Evolutionary conservation across 2,888 invertebrate genomes (phyloP).

Genomic region (Keiferia lycopersicella): DNA sequence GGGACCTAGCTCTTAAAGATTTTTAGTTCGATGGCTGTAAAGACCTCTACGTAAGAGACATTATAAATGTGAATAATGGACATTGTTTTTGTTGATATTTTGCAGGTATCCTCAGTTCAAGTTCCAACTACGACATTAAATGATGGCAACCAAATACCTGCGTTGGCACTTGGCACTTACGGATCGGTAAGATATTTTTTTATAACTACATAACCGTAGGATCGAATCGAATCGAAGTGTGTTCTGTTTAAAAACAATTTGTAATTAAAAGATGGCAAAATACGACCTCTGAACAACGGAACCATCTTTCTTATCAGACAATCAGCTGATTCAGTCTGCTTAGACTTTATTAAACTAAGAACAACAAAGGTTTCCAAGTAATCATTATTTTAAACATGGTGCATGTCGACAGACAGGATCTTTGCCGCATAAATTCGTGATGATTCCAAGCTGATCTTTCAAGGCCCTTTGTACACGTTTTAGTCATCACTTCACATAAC

Average conservation of each 20-base stretch:
- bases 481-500: not conserved
- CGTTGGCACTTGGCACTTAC: slow-evolving; percentile 62
- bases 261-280: too few relatives aligned
- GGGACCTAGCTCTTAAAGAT: too few relatives aligned
- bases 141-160: slow-evolving; percentile 65
- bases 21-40: too few relatives aligned
- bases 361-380: not conserved
- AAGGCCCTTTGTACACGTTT: slow-evolving; percentile 10
- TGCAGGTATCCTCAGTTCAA: slow-evolving; percentile 43
- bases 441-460: not conserved
- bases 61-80: not conserved
- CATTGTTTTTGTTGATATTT: slow-evolving; percentile 18
- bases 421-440: not conserved
- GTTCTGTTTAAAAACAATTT: too few relatives aligned
- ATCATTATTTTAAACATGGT: not conserved
- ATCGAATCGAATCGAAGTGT: too few relatives aligned
- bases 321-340: too few relatives aligned
- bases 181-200: slow-evolving; percentile 37
- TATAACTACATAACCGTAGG: too few relatives aligned
- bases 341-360: too few relatives aligned
- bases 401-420: not conserved
- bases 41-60: too few relatives aligned
- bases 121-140: slow-evolving; percentile 55
- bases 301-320: too few relatives aligned
- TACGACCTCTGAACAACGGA: too few relatives aligned